These are phyloP conservation scores for Odocoileus hemionus DNA, from an alignment of 2,113 vertebrate genomes.

Conservation along the genomic window DNA sequence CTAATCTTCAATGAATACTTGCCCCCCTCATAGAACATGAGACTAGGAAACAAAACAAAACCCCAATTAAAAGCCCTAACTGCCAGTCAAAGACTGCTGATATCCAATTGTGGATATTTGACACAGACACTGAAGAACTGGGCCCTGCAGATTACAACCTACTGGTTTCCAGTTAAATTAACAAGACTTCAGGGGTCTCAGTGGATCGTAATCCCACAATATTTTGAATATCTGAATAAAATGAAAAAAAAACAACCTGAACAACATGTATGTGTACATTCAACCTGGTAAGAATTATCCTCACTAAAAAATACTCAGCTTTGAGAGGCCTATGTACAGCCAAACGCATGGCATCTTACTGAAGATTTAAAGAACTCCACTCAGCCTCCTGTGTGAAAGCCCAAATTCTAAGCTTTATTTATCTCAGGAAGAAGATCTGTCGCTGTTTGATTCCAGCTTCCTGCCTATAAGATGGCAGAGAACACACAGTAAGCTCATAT, in stretches of 20 bases:
- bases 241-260: conserved; percentile 24
- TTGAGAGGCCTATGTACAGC: conserved; percentile 5
- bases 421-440: conserved; percentile 50
- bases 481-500: background rate
- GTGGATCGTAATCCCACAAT: conserved; percentile 68
- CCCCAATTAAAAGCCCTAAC: conserved; percentile 55
- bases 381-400: conserved; percentile 42
- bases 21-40: conserved; percentile 71
- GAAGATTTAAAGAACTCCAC: conserved; percentile 33
- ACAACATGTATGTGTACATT: background rate
- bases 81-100: conserved; percentile 70
- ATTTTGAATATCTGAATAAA: conserved; percentile 63
- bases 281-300: background rate
- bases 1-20: conserved; percentile 74
- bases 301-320: conserved; percentile 30
- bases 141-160: conserved; percentile 72
- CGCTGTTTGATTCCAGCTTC: conserved; percentile 54
- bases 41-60: conserved; percentile 62
- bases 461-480: conserved; percentile 56
- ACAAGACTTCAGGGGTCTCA: conserved; percentile 61
- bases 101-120: conserved; percentile 68
- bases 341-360: conserved; percentile 53
- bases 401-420: conserved; percentile 61
- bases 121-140: conserved; percentile 75
- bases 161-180: conserved; percentile 76